Evolutionary conservation across 2,797 vertebrate genomes (phyloP), one percentile per base, ranked within the genome.

Genomic region (Coracias cyanogaster): DNA sequence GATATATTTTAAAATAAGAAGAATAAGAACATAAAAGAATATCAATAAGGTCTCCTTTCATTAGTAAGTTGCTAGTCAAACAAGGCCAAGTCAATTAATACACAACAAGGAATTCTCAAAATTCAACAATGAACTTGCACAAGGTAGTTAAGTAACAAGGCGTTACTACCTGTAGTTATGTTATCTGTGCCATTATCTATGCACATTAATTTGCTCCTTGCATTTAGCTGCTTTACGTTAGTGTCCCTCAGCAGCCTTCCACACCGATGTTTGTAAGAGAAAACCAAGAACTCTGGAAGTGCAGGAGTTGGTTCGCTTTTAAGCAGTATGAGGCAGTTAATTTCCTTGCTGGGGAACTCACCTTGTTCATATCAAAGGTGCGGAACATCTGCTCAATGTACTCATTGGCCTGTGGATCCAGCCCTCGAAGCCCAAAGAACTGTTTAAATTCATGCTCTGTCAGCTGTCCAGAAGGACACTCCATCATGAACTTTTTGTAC

Each of bases 341-440:
- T 46, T 57, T 85, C 18, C 82, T 51, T 43, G 54, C 26, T 1
- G 0, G 33, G 78, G 51, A 67, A 89, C 96, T 92, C 76, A 99
- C 99, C 99, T 99, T 99, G 97, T 99, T 99, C 99, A 99, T 99
- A 94, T 99, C 99, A 31, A 99, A 99, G 0, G 99, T 99, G 73
- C 98, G 98, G 93, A 99, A 99, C 99, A 99, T 99, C 98, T 99
- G 99, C 96, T 99, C 99, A 14, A 99, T 99, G 97, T 99, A 99
- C 62, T 98, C 98, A n/a, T 98, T 99, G 92, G 99, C 99, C 79
- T 99, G 99, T 1, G 97, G 91, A 92, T 99, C 99, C 95, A 99
- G 90, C 29, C 99, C 98, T 41, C 98, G 97, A 76, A 99, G 98
- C 43, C 99, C 99, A 46, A 99, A 99, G 97, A 99, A 99, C 97